Conservation (phyloP, 1,140 invertebrate species). For the Hetaerina americana region DNA sequence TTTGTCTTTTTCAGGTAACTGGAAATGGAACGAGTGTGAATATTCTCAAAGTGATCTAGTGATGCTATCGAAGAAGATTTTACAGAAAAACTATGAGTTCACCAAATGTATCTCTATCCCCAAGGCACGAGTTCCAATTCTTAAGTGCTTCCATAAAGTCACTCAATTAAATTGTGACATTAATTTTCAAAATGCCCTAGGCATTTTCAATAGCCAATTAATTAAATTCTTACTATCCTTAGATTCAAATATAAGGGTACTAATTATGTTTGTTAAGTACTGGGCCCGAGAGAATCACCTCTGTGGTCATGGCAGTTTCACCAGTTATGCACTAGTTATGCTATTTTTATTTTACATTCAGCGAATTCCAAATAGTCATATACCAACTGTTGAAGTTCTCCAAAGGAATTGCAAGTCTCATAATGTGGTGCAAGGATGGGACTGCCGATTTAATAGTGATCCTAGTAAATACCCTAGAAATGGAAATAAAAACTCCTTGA, state of each 20-base stretch:
- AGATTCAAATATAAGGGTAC: conserved; percentile 37
- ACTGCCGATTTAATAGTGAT: conserved; percentile 30
- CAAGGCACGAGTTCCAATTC: conserved; percentile 53
- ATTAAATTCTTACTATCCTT: conserved; percentile 41
- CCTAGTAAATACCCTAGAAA: conserved; percentile 12
- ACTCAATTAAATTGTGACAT: conserved; percentile 47
- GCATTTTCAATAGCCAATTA: conserved; percentile 44
- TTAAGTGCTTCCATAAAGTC: conserved; percentile 45
- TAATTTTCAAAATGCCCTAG: conserved; percentile 51
- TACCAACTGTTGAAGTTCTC: conserved; percentile 30
- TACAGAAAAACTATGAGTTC: conserved; percentile 27
- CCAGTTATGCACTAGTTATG: conserved; percentile 46
- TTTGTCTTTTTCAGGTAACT: background rate
- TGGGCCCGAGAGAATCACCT: conserved; percentile 46
- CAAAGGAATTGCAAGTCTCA: conserved; percentile 20
- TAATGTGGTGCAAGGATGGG: conserved; percentile 30
- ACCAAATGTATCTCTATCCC: conserved; percentile 42
- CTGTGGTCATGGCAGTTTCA: conserved; percentile 31
- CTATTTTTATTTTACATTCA: conserved; percentile 50
- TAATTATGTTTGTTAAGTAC: conserved; percentile 51
- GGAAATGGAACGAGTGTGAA: background rate
- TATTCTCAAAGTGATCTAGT: background rate
- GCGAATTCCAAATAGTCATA: conserved; percentile 30
- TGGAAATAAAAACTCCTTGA: conserved; percentile 21
- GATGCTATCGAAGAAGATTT: background rate